Conservation (phyloP, 2,888 invertebrate genomes). For the Drosophila putrida region DNA sequence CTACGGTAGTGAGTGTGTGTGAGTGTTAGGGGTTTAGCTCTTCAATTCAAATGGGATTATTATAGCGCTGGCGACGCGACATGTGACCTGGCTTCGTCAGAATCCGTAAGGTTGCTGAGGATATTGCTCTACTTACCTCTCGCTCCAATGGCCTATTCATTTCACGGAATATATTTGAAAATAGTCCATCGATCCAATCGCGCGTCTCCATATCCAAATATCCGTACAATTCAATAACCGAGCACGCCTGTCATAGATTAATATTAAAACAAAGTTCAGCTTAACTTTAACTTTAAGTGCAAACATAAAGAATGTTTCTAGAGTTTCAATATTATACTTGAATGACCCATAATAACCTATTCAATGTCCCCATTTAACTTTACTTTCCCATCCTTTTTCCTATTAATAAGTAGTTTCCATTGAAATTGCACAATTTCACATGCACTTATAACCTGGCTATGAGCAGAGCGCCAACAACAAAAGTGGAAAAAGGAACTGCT, state of each 20-base stretch:
- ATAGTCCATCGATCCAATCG: slow-evolving; percentile 97
- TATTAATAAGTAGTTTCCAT: slow-evolving; percentile 35
- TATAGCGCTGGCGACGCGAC: slow-evolving; percentile 18
- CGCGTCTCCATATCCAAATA: slow-evolving; percentile 93
- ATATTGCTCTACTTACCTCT: slow-evolving; percentile 78
- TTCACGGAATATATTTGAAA: slow-evolving; percentile 96
- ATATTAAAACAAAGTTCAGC: not conserved
- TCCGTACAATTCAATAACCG: slow-evolving; percentile 95
- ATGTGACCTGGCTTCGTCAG: slow-evolving; percentile 26
- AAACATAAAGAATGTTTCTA: not conserved
- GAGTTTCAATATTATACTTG: not conserved
- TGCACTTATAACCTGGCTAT: slow-evolving; percentile 48
- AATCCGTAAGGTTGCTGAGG: slow-evolving; percentile 1
- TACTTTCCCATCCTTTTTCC: slow-evolving; percentile 7
- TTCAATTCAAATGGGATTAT: slow-evolving; percentile 60
- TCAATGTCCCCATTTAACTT: slow-evolving; percentile 5
- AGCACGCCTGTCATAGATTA: slow-evolving; percentile 89
- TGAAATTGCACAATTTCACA: slow-evolving; percentile 58
- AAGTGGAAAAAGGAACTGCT: slow-evolving; percentile 30
- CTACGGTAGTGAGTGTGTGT: slow-evolving; percentile 1
- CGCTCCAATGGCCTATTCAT: slow-evolving; percentile 91
- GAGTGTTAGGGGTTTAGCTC: slow-evolving; percentile 41
- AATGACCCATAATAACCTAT: not conserved
- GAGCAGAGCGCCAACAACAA: slow-evolving; percentile 44
- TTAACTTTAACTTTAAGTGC: not conserved